Percentiles rank a stretch among this genome's conserved stretches.
phyloP scores from a whole-genome alignment of 2,113 vertebrate species.

The Romanogobio albipinnatus region DNA sequence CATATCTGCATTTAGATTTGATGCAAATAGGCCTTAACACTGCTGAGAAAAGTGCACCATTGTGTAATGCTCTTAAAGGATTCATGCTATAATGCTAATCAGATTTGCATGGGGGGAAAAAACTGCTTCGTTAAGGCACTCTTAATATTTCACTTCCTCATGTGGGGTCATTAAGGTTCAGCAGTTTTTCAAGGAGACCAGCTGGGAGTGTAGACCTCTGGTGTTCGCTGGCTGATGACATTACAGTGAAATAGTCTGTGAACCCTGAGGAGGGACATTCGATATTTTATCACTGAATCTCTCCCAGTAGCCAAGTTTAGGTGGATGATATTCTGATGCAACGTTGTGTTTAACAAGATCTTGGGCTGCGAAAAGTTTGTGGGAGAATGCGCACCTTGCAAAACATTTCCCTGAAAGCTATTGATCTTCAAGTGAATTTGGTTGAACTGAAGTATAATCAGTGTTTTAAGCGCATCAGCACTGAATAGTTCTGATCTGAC shows the following conservation, averaged over 20 bases:
- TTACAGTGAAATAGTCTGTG: slow-evolving; percentile 16
- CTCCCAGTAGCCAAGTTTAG: background rate
- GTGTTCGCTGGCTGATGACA: slow-evolving; percentile 16
- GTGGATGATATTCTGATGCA: background rate
- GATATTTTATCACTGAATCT: background rate
- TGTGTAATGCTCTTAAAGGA: background rate
- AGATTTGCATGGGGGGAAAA: slow-evolving; percentile 5
- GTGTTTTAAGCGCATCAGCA: background rate
- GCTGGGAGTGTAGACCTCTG: background rate
- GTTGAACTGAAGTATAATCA: background rate
- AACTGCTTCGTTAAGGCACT: background rate
- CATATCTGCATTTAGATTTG: background rate
- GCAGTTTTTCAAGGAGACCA: background rate
- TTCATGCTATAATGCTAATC: slow-evolving; percentile 14
- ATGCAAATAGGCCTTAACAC: background rate
- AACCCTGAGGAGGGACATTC: background rate
- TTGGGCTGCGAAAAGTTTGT: background rate
- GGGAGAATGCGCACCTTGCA: background rate
- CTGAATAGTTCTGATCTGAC: background rate
- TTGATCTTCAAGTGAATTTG: background rate
- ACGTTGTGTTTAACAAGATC: background rate
- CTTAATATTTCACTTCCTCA: slow-evolving; percentile 27
- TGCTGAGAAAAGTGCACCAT: background rate
- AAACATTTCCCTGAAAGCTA: background rate
- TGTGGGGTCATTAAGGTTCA: slow-evolving; percentile 19